These are phyloP conservation scores for Urocolius indicus DNA, from an alignment of 2,113 vertebrate species.

Conservation along the genomic window DNA sequence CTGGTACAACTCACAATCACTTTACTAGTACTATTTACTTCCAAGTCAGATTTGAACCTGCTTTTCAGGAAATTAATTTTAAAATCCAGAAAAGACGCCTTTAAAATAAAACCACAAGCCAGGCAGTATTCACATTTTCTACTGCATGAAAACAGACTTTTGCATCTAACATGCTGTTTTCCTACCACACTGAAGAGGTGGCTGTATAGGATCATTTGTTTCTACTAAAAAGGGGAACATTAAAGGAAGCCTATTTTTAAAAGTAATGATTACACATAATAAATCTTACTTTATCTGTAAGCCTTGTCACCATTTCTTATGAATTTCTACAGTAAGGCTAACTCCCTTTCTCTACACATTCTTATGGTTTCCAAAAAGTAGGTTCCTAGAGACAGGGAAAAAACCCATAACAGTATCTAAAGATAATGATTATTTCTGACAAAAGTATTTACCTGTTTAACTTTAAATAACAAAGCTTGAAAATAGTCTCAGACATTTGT, in stretches of 20 bases:
- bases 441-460: not conserved
- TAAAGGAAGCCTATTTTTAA: not conserved
- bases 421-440: not conserved
- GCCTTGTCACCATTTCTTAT: not conserved
- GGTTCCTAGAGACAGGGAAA: not conserved
- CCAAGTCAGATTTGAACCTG: not conserved
- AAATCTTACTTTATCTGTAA: not conserved
- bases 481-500: not conserved
- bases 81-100: not conserved
- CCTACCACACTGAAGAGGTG: not conserved
- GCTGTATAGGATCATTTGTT: not conserved
- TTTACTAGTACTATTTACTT: not conserved
- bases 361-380: not conserved
- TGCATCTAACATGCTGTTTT: not conserved
- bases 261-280: not conserved
- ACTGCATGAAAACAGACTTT: not conserved
- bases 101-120: not conserved
- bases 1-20: not conserved
- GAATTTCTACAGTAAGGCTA: not conserved
- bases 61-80: constrained; percentile 11
- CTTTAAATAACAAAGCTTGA: not conserved
- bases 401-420: not conserved
- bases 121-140: not conserved
- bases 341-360: not conserved
- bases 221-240: not conserved